Percentiles rank a stretch among this genome's conserved stretches.
These are phyloP conservation scores for Danio choprae DNA, from an alignment of 2,797 vertebrate genomes.

Conservation along the genomic window DNA sequence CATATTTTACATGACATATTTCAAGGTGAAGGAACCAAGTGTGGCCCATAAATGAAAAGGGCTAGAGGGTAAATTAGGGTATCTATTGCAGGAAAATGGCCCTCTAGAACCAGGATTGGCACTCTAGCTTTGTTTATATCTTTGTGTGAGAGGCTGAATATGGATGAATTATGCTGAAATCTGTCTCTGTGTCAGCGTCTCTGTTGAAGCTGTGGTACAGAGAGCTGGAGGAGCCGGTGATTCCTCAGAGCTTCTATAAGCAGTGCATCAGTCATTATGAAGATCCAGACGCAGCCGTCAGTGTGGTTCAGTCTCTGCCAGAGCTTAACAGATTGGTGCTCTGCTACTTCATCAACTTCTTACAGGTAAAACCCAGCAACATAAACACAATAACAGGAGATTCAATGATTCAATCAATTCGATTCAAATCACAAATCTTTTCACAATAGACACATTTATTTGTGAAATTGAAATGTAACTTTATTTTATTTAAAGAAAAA, in stretches of 20 bases:
- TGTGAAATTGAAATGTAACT: too few relatives aligned
- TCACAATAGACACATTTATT: too few relatives aligned
- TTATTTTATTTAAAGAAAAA: too few relatives aligned
- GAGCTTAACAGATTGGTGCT: conserved; percentile 83
- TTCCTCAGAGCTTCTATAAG: conserved; percentile 82
- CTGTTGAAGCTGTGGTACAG: conserved; percentile 85
- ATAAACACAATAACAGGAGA: background rate
- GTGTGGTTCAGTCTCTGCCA: conserved; percentile 80
- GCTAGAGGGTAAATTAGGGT: too few relatives aligned
- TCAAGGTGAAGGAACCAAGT: too few relatives aligned
- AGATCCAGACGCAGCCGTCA: conserved; percentile 79
- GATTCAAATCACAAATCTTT: too few relatives aligned
- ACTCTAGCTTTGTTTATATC: too few relatives aligned
- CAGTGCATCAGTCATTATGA: conserved; percentile 83
- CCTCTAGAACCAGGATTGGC: too few relatives aligned
- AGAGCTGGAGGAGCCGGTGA: conserved; percentile 85
- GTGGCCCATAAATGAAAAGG: too few relatives aligned
- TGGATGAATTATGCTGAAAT: background rate
- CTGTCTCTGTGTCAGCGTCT: conserved; percentile 68
- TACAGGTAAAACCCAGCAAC: conserved; percentile 75
- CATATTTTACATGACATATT: too few relatives aligned
- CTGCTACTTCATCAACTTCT: conserved; percentile 85
- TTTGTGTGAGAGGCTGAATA: background rate
- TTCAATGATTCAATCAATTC: too few relatives aligned
- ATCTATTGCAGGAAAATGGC: too few relatives aligned